phyloP scores from a whole-genome alignment of 2,888 invertebrate genomes.

The Sinotaia quadrata region DNA sequence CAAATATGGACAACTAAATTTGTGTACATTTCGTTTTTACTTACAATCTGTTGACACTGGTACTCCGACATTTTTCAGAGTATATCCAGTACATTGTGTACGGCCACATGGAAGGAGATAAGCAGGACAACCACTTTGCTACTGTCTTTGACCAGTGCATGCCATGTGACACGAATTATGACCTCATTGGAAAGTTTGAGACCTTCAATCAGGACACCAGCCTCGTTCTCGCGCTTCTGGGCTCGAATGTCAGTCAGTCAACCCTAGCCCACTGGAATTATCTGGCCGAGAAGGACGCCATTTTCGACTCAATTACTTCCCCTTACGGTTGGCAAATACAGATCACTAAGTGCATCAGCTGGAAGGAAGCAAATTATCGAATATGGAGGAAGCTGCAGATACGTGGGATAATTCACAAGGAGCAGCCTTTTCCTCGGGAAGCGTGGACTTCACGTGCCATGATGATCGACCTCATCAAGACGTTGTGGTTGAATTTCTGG shows the following conservation, averaged over 20 bases:
- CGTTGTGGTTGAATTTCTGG: conserved; percentile 27
- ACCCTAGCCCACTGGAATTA: conserved; percentile 16
- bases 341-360: conserved; percentile 42
- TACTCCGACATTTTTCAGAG: conserved; percentile 16
- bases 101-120: conserved; percentile 20
- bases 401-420: conserved; percentile 46
- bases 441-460: conserved; percentile 19
- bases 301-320: conserved; percentile 42
- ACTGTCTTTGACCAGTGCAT: conserved; percentile 31
- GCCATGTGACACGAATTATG: conserved; percentile 28
- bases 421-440: conserved; percentile 39
- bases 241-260: conserved; percentile 37
- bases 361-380: conserved; percentile 36
- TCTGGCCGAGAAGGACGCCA: conserved; percentile 41
- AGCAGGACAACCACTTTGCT: conserved; percentile 31
- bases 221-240: conserved; percentile 30
- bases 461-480: conserved; percentile 34
- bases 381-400: conserved; percentile 56
- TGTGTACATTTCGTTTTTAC: neutral
- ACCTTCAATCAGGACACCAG: conserved; percentile 24
- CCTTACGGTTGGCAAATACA: conserved; percentile 36
- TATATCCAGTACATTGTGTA: conserved; percentile 29
- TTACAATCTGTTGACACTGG: too few relatives aligned
- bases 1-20: neutral
- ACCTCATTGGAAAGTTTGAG: conserved; percentile 33